Evolutionary conservation across 2,113 vertebrate genomes (phyloP), one percentile per base, ranked within the genome.

Genomic region (Zosterops lateralis): DNA sequence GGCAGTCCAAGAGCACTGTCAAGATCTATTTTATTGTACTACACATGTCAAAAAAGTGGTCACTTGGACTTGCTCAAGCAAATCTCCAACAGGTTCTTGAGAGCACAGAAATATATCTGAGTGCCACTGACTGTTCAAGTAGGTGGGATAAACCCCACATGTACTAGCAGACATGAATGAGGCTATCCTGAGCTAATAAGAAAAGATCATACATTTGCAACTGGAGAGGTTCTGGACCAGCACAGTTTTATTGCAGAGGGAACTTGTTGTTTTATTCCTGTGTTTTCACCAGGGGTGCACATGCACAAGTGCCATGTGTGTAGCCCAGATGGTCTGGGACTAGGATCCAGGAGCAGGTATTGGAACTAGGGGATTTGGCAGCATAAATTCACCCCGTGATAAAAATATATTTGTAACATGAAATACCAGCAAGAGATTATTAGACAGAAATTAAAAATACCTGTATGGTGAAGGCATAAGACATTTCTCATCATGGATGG

Each of bases 201-300:
- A 54, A 79, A 75, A 85, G 5, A 64, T 54, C 3, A 44, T 51
- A 72, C 64, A 31, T 83, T 72, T 83, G 34, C 20, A 14, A 6
- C 9, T 48, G 10, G 24, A 53, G 36, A 25, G 10, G 10, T 48
- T 21, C 38, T 12, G 21, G 38, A 32, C 26, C 71, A 56, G 56
- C 29, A 28, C 0, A 0, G 16, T 45, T 88, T 77, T 74, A 29
- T 48, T 1, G 1, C 28, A 62, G 67, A 50, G 17, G n/a, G 17
- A 68, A 21, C 10, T 10, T 17, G 9, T 38, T 36, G 32, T 21
- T 91, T 40, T 60, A 9, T n/a, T 75, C 28, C 28, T 0, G 2
- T 54, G 73, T 78, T 38, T 54, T 89, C 44, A 28, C 26, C 2
- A 1, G 44, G 71, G 58, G 34, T 28, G 56, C 77, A 45, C 28